These are phyloP conservation scores for Peromyscus nudipes DNA, from an alignment of 2,797 vertebrate species.

Conservation along the genomic window DNA sequence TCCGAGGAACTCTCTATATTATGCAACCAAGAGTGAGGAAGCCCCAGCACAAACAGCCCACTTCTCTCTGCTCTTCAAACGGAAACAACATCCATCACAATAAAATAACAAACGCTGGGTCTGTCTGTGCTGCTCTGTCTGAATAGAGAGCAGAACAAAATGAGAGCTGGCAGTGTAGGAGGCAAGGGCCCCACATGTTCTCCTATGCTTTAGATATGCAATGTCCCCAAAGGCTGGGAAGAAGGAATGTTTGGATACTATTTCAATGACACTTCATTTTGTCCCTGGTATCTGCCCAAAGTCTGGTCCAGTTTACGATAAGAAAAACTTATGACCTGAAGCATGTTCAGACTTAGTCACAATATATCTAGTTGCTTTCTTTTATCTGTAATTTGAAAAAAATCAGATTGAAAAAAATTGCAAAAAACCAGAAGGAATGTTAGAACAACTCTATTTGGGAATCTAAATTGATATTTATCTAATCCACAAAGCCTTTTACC, in stretches of 20 bases:
- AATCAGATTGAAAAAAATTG: slow-evolving; percentile 46
- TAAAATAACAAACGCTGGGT: background rate
- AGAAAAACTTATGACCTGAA: background rate
- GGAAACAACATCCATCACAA: background rate
- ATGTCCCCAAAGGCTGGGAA: background rate
- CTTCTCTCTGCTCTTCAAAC: slow-evolving; percentile 57
- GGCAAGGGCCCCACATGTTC: background rate
- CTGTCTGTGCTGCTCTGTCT: background rate
- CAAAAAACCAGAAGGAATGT: slow-evolving; percentile 47
- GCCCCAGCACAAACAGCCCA: slow-evolving; percentile 5
- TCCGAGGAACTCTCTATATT: background rate
- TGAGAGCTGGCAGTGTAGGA: background rate
- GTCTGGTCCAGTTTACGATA: background rate
- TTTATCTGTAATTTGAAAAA: slow-evolving; percentile 48
- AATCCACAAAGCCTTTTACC: slow-evolving; percentile 21
- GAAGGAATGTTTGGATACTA: background rate
- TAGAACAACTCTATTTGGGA: slow-evolving; percentile 4
- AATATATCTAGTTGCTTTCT: background rate
- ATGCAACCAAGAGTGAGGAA: slow-evolving; percentile 40
- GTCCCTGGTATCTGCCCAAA: background rate
- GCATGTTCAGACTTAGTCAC: background rate
- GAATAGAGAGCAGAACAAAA: slow-evolving; percentile 14
- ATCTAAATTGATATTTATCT: slow-evolving; percentile 49
- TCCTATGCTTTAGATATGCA: background rate
- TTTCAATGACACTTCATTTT: background rate